phyloP scores from a whole-genome alignment of 2,113 vertebrate species.

The Oreochromis aureus region DNA sequence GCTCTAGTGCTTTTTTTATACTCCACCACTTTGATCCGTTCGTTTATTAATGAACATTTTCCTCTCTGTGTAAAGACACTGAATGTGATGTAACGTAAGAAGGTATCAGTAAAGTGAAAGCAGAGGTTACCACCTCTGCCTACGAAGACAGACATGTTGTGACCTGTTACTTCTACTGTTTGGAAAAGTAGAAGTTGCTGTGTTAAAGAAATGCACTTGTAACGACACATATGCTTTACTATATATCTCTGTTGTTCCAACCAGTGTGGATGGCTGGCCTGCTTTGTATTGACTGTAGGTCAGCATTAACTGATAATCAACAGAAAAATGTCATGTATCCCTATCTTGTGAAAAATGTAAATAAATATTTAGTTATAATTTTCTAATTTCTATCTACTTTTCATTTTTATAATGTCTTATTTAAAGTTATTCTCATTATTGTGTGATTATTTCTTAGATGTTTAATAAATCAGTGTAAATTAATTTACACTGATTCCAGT shows the following conservation, averaged over 20 bases:
- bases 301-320: not conserved
- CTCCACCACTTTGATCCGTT: not conserved
- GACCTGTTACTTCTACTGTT: not conserved
- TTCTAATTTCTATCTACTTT: not conserved
- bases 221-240: not conserved
- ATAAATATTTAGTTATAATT: slow-evolving; percentile 20
- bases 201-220: not conserved
- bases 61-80: not conserved
- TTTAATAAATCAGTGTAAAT: not conserved
- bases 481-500: not conserved
- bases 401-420: not conserved
- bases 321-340: not conserved
- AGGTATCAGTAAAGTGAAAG: not conserved
- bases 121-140: not conserved
- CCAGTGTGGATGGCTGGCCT: not conserved
- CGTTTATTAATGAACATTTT: not conserved
- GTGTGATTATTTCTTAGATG: not conserved
- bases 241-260: not conserved
- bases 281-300: not conserved
- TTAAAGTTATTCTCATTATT: not conserved
- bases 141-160: not conserved
- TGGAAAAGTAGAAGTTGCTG: not conserved
- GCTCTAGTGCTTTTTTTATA: not conserved
- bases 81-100: not conserved
- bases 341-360: not conserved